Percentiles rank a stretch among this genome's conserved stretches.
phyloP scores from a whole-genome alignment of 2,888 invertebrate species.

The Cryptus armator region DNA sequence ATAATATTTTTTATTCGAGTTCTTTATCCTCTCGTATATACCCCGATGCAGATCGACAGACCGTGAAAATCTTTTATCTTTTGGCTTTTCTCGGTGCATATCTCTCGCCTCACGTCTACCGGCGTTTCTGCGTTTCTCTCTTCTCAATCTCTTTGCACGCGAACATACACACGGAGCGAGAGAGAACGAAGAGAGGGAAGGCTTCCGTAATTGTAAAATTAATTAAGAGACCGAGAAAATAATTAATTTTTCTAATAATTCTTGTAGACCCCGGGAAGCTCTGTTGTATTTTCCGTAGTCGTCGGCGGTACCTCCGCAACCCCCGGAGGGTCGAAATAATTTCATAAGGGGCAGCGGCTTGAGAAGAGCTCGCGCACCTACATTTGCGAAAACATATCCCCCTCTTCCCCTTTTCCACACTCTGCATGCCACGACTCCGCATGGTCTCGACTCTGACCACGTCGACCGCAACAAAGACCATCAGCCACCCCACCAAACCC shows the following conservation, averaged over 20 bases:
- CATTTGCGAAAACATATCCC: constrained; percentile 81
- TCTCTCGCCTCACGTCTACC: constrained; percentile 2
- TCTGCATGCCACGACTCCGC: constrained; percentile 62
- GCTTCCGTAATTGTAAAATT: constrained; percentile 83
- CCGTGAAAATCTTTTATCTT: constrained; percentile 71
- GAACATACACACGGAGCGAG: constrained; percentile 49
- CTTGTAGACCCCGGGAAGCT: constrained; percentile 74
- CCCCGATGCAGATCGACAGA: constrained; percentile 53
- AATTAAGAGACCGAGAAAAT: constrained; percentile 84
- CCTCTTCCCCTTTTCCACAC: constrained; percentile 72
- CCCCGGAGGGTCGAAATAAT: constrained; percentile 82
- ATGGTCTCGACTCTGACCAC: constrained; percentile 78
- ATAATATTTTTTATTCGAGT: constrained; percentile 31
- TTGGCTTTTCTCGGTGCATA: constrained; percentile 36
- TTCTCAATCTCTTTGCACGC: constrained; percentile 66
- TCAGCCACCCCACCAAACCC: constrained; percentile 67
- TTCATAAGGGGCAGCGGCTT: constrained; percentile 81
- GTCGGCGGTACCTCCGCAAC: constrained; percentile 63
- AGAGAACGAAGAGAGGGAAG: constrained; percentile 64
- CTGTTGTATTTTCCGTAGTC: constrained; percentile 74
- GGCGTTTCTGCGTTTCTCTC: constrained; percentile 53
- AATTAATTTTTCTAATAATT: constrained; percentile 85
- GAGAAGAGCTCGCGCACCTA: constrained; percentile 81
- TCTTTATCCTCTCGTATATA: constrained; percentile 8
- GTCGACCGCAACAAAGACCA: constrained; percentile 83